Evolutionary conservation across 2,797 vertebrate species (phyloP).

Genomic region (Pogonophryne albipinna): DNA sequence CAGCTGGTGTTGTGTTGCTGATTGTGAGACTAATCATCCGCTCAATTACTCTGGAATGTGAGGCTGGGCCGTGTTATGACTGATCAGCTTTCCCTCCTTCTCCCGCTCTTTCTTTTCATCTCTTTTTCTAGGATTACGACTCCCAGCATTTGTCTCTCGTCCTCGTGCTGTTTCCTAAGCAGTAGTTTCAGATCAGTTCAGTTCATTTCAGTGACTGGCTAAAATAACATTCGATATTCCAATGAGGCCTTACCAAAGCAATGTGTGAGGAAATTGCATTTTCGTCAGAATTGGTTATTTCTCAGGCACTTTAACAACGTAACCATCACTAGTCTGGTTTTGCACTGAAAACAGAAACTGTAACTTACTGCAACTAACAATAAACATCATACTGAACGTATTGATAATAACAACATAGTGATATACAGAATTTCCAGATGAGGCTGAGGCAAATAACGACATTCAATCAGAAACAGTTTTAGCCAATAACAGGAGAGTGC

Average conservation of each 20-base stretch:
- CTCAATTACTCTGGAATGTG: constrained; percentile 91
- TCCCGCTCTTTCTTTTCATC: constrained; percentile 55
- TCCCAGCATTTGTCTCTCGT: constrained; percentile 35
- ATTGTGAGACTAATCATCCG: constrained; percentile 88
- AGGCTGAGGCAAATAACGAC: not conserved
- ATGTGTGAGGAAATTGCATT: no score
- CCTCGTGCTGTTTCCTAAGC: constrained; percentile 8
- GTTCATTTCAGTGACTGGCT: not conserved
- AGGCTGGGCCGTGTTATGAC: constrained; percentile 83
- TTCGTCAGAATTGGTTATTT: not conserved
- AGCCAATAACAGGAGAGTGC: not conserved
- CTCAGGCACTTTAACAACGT: not conserved
- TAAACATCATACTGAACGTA: not conserved
- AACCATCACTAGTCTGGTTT: not conserved
- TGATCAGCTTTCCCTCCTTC: constrained; percentile 74
- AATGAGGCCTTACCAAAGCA: not conserved
- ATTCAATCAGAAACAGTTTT: not conserved
- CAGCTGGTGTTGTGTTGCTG: constrained; percentile 87
- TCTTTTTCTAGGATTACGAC: constrained; percentile 35
- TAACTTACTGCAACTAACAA: accelerated
- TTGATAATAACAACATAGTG: not conserved
- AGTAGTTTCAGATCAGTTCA: constrained; percentile 3
- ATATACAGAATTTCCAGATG: not conserved
- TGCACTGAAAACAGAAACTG: not conserved
- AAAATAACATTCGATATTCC: not conserved